Base-by-base conservation (phyloP, 2,113 vertebrate species). In the Glaucomys volans region DNA sequence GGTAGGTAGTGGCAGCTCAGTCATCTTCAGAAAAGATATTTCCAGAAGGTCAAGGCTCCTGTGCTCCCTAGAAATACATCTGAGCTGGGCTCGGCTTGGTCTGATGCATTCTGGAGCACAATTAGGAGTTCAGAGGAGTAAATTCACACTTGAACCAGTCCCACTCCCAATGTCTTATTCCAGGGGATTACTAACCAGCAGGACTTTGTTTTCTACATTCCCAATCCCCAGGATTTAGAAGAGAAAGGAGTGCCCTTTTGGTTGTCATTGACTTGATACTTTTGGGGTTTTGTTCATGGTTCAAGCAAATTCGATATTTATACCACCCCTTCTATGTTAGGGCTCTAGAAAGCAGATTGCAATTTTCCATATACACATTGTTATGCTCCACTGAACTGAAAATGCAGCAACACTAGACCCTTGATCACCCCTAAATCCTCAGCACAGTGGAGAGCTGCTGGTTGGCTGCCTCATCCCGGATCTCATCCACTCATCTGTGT, bases 21-120 rank as follows among this genome's bases (percentile, higher is more conserved):
- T 87, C 75, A 62, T 74, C 76, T 90, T 96, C 80, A 54, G 89
- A 94, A 97, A 64, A 91, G 42, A 91, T 54, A 47, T 90, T 86
- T 91, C 77, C 82, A 47, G 28, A 79, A 57, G 67, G 47, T 77
- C 86, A 62, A 72, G 44, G 35, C 57, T 87, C 93, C 37, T 4
- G 0, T 47, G 30, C 40, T 62, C 35, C 74, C 69, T 67, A 47
- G 54, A 75, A 85, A 47, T 35, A 59, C 42, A 22, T 80, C 75
- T 62, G 40, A 67, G 71, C 0, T 4, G 18, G 0, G 11, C 81
- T 88, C 72, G 22, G 50, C 59, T 30, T 26, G 64, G 50, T 35
- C 64, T 30, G 37, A 57, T 7, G 2, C 47, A n/a, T 2, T 42
- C 42, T 26, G 40, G 44, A 57, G 52, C 52, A 5, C 7, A 2